phyloP scores from a whole-genome alignment of 2,888 invertebrate genomes.

The Sphecodes monilicornis region DNA sequence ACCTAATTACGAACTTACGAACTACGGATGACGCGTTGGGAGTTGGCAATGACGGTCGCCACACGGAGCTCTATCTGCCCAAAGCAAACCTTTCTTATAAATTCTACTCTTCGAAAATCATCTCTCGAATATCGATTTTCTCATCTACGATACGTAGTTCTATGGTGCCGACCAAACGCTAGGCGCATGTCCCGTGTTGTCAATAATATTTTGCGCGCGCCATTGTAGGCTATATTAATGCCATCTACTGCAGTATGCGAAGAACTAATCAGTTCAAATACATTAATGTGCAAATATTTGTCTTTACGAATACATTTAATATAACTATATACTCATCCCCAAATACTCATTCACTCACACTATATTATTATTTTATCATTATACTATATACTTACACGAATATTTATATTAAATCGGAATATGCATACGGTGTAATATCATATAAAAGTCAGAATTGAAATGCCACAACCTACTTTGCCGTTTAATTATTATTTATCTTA shows the following conservation, averaged over 20 bases:
- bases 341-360: neutral
- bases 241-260: neutral
- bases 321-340: neutral
- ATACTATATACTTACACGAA: neutral
- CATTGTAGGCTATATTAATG: neutral
- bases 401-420: neutral
- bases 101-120: no score
- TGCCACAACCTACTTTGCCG: neutral
- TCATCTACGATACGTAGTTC: neutral
- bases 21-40: no score
- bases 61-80: no score
- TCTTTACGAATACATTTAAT: neutral
- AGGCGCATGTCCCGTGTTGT: neutral
- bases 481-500: neutral
- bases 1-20: no score
- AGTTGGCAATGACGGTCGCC: no score
- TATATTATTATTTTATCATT: neutral
- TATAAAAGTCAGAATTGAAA: neutral
- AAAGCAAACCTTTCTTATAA: no score
- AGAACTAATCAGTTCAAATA: neutral
- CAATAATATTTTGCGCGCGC: neutral
- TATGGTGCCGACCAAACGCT: neutral
- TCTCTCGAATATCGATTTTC: no score
- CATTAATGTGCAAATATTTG: neutral
- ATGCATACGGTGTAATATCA: neutral